A percentile compares a stretch with the other conserved stretches of the same genome.
These are phyloP conservation scores for Pipistrellus pipistrellus DNA, from an alignment of 2,797 vertebrate species.

Conservation along the genomic window DNA sequence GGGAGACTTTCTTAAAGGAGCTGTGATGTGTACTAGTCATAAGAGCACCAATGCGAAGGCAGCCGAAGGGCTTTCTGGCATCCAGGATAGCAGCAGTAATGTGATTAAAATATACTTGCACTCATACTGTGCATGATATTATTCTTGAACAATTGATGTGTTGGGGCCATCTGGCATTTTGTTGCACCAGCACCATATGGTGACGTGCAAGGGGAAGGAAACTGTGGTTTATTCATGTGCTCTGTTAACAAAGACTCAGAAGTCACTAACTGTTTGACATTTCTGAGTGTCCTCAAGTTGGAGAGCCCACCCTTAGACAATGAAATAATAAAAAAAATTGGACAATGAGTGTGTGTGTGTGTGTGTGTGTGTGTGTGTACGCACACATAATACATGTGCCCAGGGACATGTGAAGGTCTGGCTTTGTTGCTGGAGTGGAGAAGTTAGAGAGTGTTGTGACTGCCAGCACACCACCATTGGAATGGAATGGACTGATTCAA, in stretches of 20 bases:
- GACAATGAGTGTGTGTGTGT: not conserved
- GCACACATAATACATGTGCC: not conserved
- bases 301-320: constrained; percentile 9
- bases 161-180: constrained; percentile 70
- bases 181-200: constrained; percentile 47
- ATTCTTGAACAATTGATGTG: constrained; percentile 56
- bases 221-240: constrained; percentile 70
- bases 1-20: not conserved
- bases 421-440: constrained; percentile 32
- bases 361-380: too few species aligned
- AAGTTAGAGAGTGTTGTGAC: not conserved
- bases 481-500: constrained; percentile 4
- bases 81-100: not conserved
- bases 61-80: not conserved
- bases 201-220: constrained; percentile 71
- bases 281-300: constrained; percentile 53
- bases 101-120: not conserved
- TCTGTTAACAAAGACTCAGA: constrained; percentile 71
- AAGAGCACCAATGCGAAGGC: not conserved
- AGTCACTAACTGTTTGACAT: constrained; percentile 63
- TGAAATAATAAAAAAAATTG: constrained; percentile 19
- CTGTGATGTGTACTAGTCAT: not conserved
- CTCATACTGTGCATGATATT: constrained; percentile 35
- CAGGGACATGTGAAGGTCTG: not conserved
- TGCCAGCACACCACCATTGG: not conserved